Evolutionary conservation across 2,797 vertebrate genomes (phyloP), one percentile per base, ranked within the genome.

Genomic region (Sylvilagus floridanus): DNA sequence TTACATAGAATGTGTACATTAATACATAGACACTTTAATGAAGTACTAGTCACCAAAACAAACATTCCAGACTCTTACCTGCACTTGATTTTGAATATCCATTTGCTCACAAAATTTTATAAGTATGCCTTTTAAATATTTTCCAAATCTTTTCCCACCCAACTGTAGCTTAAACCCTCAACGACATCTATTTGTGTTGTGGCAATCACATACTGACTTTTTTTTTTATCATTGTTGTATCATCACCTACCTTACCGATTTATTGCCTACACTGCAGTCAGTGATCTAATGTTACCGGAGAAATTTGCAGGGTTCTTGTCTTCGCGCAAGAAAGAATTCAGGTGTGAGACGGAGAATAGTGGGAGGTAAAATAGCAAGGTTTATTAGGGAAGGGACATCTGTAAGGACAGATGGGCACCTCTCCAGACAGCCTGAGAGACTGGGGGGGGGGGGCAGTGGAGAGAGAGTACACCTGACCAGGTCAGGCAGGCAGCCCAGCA

Each of bases 1-100:
- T 82, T 62, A 72, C 22, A 71, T 5, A 66, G 81, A 30, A 76
- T 62, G 13, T 63, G 21, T 75, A 10, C 26, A 42, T 30, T 86
- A n/a, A 52, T 37, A 14, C 5, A 72, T 16, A 52, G 9, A 62
- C 4, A 42, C 8, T 37, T 71, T 71, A 35, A 26, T 65, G 63
- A 87, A 90, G 82, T 30, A n/a, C n/a, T 30, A 75, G 52, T 66
- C 73, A 77, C 57, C 30, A 68, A 90, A 92, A 7, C 42, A 84
- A 57, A 30, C 24, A 62, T 76, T 66, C 26, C 19, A 84, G 12
- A 10, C 5, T 47, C 7, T 35, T 76, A 54, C 19, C 7, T 83
- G 57, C 28, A 76, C 42, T 57, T 60, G 50, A 82, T 75, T 35
- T 14, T 79, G 26, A 9, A 28, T 72, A 28, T 28, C 9, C n/a